Evolutionary conservation across 2,797 vertebrate genomes (phyloP).

Genomic region (Syngnathus acus): DNA sequence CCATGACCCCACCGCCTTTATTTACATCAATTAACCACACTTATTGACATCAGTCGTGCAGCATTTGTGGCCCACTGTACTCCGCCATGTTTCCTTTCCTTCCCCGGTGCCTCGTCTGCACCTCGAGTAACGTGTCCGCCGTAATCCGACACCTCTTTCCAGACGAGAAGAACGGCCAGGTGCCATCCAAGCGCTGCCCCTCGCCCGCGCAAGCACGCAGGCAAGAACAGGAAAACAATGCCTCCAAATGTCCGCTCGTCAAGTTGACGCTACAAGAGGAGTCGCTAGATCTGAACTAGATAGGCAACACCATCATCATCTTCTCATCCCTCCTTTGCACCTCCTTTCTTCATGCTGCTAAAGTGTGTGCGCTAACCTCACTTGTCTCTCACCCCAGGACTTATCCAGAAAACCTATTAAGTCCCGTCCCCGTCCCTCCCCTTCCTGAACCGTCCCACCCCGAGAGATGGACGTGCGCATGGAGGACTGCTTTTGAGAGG

Average conservation of each 20-base stretch:
- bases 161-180: slow-evolving; percentile 99
- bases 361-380: slow-evolving; percentile 68
- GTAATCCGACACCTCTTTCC: slow-evolving; percentile 99
- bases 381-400: slow-evolving; percentile 96
- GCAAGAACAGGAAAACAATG: slow-evolving; percentile 84
- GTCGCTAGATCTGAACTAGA: slow-evolving; percentile 66
- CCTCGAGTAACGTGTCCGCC: slow-evolving; percentile 99
- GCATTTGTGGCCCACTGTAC: slow-evolving; percentile 72
- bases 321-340: slow-evolving; percentile 18
- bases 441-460: slow-evolving; percentile 25
- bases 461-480: slow-evolving; percentile 67
- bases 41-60: too few relatives aligned
- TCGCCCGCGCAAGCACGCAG: slow-evolving; percentile 73
- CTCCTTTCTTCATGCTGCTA: slow-evolving; percentile 39
- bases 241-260: slow-evolving; percentile 78
- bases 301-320: slow-evolving; percentile 48
- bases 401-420: slow-evolving; percentile 95
- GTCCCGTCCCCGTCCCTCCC: slow-evolving; percentile 44
- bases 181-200: slow-evolving; percentile 80
- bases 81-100: slow-evolving; percentile 48
- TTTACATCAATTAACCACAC: too few relatives aligned
- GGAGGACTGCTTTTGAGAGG: slow-evolving; percentile 68
- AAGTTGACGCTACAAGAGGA: slow-evolving; percentile 82
- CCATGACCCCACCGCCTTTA: too few relatives aligned
- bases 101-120: slow-evolving; percentile 84